These are phyloP conservation scores for Lycaena phlaeas DNA, from an alignment of 2,888 invertebrate genomes.

Conservation along the genomic window DNA sequence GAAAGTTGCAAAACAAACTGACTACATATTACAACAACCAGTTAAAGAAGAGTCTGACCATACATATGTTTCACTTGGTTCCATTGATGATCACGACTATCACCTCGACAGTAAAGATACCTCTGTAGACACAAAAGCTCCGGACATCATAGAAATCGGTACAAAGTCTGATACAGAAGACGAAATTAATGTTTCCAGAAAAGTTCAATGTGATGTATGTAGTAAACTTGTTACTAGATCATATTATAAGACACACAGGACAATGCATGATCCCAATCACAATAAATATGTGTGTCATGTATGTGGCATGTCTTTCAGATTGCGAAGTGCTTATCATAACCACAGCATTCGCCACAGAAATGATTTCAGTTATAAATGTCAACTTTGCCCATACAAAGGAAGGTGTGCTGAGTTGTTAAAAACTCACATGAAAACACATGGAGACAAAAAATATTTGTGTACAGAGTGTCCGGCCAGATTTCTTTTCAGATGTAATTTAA, in stretches of 20 bases:
- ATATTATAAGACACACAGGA: constrained; percentile 30
- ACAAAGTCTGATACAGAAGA: neutral
- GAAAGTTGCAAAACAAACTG: constrained; percentile 36
- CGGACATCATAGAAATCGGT: neutral
- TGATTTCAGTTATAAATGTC: constrained; percentile 31
- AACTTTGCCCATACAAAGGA: constrained; percentile 32
- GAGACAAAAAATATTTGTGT: constrained; percentile 37
- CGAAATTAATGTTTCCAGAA: constrained; percentile 19
- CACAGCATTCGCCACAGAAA: constrained; percentile 31
- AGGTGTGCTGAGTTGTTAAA: constrained; percentile 28
- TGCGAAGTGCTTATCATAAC: constrained; percentile 33
- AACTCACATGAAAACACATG: constrained; percentile 32
- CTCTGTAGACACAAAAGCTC: neutral
- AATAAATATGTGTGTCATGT: constrained; percentile 32
- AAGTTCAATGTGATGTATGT: constrained; percentile 31
- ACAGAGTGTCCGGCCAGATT: constrained; percentile 36
- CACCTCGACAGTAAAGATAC: constrained; percentile 11
- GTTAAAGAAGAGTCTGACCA: constrained; percentile 19
- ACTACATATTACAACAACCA: constrained; percentile 31
- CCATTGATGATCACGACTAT: constrained; percentile 21
- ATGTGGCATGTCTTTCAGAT: constrained; percentile 32
- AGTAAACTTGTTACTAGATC: constrained; percentile 29
- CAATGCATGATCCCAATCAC: constrained; percentile 33
- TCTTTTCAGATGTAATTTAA: constrained; percentile 35
- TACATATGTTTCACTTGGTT: constrained; percentile 12